Evolutionary conservation across 2,888 invertebrate species (phyloP).

Genomic region (Agrochola circellaris): DNA sequence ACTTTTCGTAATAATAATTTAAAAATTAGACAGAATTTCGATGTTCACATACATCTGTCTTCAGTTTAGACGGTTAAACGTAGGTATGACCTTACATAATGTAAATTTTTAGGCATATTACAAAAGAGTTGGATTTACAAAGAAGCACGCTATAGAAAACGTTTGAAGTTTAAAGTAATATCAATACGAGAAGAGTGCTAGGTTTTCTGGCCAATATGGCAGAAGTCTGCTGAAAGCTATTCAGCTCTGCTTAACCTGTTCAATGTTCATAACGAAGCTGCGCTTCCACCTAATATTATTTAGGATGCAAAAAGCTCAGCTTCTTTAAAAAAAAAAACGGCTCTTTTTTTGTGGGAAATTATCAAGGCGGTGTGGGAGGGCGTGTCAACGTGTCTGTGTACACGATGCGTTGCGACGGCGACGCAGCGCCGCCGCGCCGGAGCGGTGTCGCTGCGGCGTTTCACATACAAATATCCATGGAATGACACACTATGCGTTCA

Average conservation of each 20-base stretch:
- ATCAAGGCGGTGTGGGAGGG: too few species aligned
- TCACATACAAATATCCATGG: too few species aligned
- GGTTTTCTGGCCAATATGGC: neutral
- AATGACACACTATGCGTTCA: too few species aligned
- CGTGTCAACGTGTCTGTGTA: too few species aligned
- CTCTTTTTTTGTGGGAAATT: too few species aligned
- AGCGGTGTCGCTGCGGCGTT: too few species aligned
- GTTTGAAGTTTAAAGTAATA: too few species aligned
- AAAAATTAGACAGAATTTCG: neutral
- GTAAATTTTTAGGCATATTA: neutral
- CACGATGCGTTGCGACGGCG: too few species aligned
- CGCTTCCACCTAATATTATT: neutral
- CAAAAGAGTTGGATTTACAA: neutral
- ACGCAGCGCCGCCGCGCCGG: too few species aligned
- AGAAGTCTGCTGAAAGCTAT: neutral
- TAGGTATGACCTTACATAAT: neutral
- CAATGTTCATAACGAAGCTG: neutral
- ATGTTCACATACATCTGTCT: neutral
- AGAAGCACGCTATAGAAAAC: neutral
- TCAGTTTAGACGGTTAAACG: neutral
- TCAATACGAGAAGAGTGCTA: neutral
- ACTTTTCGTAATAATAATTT: slow-evolving; percentile 17
- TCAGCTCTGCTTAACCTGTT: neutral
- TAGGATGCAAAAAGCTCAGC: neutral
- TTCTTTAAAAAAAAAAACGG: too few species aligned